Conservation (phyloP, 1,140 invertebrate genomes). For the Temnothorax curvispinosus region DNA sequence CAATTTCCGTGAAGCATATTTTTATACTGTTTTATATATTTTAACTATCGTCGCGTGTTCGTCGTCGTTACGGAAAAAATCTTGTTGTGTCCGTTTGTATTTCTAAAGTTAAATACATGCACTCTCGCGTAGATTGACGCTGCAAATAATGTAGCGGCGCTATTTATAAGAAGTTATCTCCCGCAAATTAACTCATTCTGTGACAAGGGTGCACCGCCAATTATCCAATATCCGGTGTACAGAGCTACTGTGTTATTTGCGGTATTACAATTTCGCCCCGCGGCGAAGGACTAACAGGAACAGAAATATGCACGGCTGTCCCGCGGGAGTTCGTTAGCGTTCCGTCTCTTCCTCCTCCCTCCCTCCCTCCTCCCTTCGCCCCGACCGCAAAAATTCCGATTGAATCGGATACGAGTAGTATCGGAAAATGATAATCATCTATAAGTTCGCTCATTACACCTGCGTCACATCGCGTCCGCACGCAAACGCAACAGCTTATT, state of each 20-base stretch:
- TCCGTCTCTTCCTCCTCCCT: background rate
- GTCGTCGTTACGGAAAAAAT: background rate
- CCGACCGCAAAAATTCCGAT: constrained; percentile 47
- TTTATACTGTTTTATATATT: background rate
- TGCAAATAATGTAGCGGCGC: background rate
- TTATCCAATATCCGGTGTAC: constrained; percentile 59
- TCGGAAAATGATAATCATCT: constrained; percentile 62
- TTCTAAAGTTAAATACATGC: constrained; percentile 3
- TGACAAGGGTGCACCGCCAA: constrained; percentile 50
- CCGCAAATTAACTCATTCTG: constrained; percentile 53
- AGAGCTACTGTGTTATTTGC: constrained; percentile 59
- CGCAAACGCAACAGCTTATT: constrained; percentile 46
- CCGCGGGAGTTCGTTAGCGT: constrained; percentile 48
- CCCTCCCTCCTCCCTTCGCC: background rate
- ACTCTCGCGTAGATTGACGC: background rate
- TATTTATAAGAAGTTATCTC: constrained; percentile 36
- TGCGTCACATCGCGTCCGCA: constrained; percentile 15
- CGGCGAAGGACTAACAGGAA: constrained; percentile 48
- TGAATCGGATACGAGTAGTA: constrained; percentile 47
- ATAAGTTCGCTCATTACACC: constrained; percentile 68
- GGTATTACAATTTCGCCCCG: constrained; percentile 52
- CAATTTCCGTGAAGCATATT: background rate
- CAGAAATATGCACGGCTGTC: constrained; percentile 47
- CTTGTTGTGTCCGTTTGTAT: background rate
- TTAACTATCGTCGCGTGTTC: background rate